A percentile compares a stretch with the other conserved stretches of the same genome.
phyloP scores from a whole-genome alignment of 2,113 vertebrate species.

The Dromas ardeola region DNA sequence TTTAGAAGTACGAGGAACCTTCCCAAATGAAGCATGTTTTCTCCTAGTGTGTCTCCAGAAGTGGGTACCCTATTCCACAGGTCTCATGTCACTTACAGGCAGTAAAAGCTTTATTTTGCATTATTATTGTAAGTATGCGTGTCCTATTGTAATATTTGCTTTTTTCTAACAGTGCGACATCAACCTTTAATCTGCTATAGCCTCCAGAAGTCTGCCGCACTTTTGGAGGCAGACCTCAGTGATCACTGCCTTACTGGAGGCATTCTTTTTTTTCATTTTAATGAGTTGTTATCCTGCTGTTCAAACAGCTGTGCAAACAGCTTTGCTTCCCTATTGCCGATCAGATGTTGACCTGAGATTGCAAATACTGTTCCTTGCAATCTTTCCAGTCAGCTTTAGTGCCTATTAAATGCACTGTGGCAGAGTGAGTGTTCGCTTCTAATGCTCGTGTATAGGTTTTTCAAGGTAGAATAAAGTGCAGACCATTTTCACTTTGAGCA shows the following conservation, averaged over 20 bases:
- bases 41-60: neutral
- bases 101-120: neutral
- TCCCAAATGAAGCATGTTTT: neutral
- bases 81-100: neutral
- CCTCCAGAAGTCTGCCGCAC: neutral
- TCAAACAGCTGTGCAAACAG: neutral
- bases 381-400: neutral
- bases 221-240: neutral
- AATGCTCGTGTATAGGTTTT: neutral
- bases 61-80: neutral
- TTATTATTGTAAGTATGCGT: accelerated
- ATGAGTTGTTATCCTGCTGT: neutral
- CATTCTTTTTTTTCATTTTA: neutral
- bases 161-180: neutral
- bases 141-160: neutral
- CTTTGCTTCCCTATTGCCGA: neutral
- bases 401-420: neutral
- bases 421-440: neutral
- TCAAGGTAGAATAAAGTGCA: neutral
- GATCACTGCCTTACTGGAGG: neutral
- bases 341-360: neutral
- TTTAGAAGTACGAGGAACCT: neutral
- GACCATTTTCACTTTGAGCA: neutral
- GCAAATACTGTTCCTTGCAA: neutral
- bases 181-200: neutral